These are phyloP conservation scores for Podiceps cristatus DNA, from an alignment of 2,113 vertebrate genomes.

Conservation along the genomic window DNA sequence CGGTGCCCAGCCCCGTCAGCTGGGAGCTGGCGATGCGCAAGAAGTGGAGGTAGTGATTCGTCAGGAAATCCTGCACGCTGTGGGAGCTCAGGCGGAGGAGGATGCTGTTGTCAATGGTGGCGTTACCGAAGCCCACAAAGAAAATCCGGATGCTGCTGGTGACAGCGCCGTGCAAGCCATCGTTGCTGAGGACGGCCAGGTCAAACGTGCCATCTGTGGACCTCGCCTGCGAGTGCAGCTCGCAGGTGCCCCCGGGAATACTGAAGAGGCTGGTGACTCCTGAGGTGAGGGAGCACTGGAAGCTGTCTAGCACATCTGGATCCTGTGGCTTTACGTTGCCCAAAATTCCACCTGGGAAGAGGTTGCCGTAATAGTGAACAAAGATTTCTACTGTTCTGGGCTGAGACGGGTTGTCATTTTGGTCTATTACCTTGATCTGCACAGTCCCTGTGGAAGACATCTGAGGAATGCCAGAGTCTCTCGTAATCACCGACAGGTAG, in stretches of 20 bases:
- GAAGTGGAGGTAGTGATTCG: slow-evolving; percentile 93
- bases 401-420: slow-evolving; percentile 96
- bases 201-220: slow-evolving; percentile 92
- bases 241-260: slow-evolving; percentile 87
- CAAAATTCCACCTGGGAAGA: slow-evolving; percentile 91
- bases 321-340: slow-evolving; percentile 92
- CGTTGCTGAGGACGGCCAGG: slow-evolving; percentile 86
- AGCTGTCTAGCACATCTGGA: slow-evolving; percentile 90
- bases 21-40: slow-evolving; percentile 90
- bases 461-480: slow-evolving; percentile 92
- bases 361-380: slow-evolving; percentile 92
- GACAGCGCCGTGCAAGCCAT: slow-evolving; percentile 87
- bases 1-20: slow-evolving; percentile 89
- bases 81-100: slow-evolving; percentile 86
- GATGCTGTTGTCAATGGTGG: slow-evolving; percentile 94
- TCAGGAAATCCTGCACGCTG: slow-evolving; percentile 85
- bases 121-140: slow-evolving; percentile 87
- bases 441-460: slow-evolving; percentile 98
- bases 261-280: slow-evolving; percentile 89
- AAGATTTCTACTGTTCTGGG: slow-evolving; percentile 91
- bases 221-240: slow-evolving; percentile 87
- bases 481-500: slow-evolving; percentile 89
- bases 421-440: slow-evolving; percentile 88
- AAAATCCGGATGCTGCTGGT: slow-evolving; percentile 87
- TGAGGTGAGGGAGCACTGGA: slow-evolving; percentile 91